Evolutionary conservation across 2,113 vertebrate species (phyloP), one percentile per base, ranked within the genome.

Genomic region (Beaufortia kweichowensis): DNA sequence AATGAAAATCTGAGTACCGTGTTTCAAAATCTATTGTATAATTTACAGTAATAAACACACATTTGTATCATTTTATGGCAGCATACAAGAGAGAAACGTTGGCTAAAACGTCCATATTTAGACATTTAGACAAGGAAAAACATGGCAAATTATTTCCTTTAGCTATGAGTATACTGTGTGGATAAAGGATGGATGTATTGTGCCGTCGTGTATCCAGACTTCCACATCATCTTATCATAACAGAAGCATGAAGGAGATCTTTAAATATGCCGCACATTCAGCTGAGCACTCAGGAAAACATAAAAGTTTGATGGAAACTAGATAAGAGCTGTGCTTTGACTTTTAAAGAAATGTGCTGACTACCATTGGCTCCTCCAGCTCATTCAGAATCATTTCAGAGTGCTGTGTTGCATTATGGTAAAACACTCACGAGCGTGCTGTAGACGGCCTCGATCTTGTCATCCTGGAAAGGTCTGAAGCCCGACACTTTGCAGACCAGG

Each of bases 361-460:
- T 10, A 17, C 21, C 10, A n/a, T 31, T 39, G 35, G 62, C 62
- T 65, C 21, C 6, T 64, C 1, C 14, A 35, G 23, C 31, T 23
- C 33, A 63, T 63, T 26, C 7, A 7, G 29, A 24, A 55, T 12
- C 15, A 21, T 63, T 33, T 33, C 26, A 53, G 48, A 55, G 60
- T 28, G 35, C 21, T 28, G 60, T 14, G 61, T 7, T 24, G 60
- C 23, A 67, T 35, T 55, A 56, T 67, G 33, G 24, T 21, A 35
- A 66, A 57, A 59, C n/a, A 63, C 95, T 93, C 85, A 98, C 95
- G 93, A 96, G 92, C 10, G 96, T 96, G 83, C 94, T 95, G 87
- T 95, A 98, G 80, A 98, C 93, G 1, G 94, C 93, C 84, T 98
- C 95, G 4, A 96, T 91, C 86, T 96, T 95, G 79, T 97, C 96